Evolutionary conservation across 2,797 vertebrate genomes (phyloP), one percentile per base, ranked within the genome.

Genomic region (Onychomys torridus): DNA sequence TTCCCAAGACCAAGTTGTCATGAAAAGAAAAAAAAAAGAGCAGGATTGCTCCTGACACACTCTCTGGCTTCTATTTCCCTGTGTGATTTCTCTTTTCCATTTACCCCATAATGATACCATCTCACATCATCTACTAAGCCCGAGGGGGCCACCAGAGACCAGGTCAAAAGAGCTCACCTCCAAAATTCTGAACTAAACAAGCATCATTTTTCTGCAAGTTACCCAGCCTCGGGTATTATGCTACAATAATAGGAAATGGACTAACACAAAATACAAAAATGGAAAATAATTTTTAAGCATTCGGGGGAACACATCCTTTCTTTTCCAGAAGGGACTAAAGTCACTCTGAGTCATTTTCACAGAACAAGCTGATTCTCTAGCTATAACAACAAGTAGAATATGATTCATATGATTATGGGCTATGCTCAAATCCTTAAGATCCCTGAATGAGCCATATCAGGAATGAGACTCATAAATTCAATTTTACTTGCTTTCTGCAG

Each of bases 381-480:
- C 81, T 87, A 69, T 12, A 81, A 83, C 88, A 90, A 85, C 7
- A 93, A 37, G 81, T 32, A 63, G 40, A 77, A 61, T 79, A 77
- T 57, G 91, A 94, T 91, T 76, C 37, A 92, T 90, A 65, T 89
- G 46, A 93, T 96, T 93, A 92, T 81, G n/a, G 16, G 21, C 29
- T 90, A 73, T 93, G 94, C 88, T 87, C 32, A 92, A 40, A 97
- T 69, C 34, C 32, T 95, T 94, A 86, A 94, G 94, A 94, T 94
- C 61, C 27, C 83, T 37, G 75, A 88, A 83, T 94, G 87, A 95
- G 37, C 90, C 91, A 89, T 76, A 95, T 78, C 75, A 92, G 55
- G n/a, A 96, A 32, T 90, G 55, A 71, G 10, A 84, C 8, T 93
- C 83, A 90, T 69, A 93, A 92, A 77, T 96, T 92, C 12, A 29